Evolutionary conservation across 1,140 invertebrate genomes (phyloP), one percentile per base, ranked within the genome.

Genomic region (Oppia nitens): DNA sequence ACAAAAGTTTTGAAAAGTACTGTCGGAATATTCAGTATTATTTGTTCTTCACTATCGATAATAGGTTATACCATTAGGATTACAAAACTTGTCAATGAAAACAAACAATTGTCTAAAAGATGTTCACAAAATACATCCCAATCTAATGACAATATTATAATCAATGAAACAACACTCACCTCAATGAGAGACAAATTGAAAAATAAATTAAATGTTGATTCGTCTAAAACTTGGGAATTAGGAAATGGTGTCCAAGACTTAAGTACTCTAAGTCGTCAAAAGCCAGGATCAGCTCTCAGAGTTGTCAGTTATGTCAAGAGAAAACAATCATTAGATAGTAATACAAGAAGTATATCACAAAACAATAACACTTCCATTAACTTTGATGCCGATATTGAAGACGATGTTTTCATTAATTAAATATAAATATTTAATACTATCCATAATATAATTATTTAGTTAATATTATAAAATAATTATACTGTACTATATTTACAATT

Each of bases 381-480:
- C 32, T 40, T 9, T 17, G 32, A 40, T 11, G 47, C 27, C 17
- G 56, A 57, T 45, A 24, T 57, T 23, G 56, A 57, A 3, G 56
- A 57, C 25, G 56, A 57, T 45, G 56, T 57, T 40, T 57, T 57
- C 24, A 57, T 57, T 50, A 45, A n/a, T n/a, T n/a, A n/a, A n/a
- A n/a, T n/a, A n/a, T n/a, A n/a, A n/a, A n/a, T n/a, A n/a, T n/a
- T n/a, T n/a, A n/a, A n/a, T n/a, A n/a, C n/a, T n/a, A n/a, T n/a
- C n/a, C n/a, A n/a, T n/a, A n/a, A n/a, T n/a, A n/a, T n/a, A n/a
- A n/a, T n/a, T n/a, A n/a, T n/a, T n/a, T n/a, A n/a, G n/a, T n/a
- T n/a, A n/a, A n/a, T n/a, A n/a, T n/a, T n/a, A n/a, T n/a, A n/a
- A n/a, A n/a, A n/a, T n/a, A n/a, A n/a, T n/a, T n/a, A n/a, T n/a